Base-by-base conservation (phyloP, 2,113 vertebrate genomes). In the Indicator maculatus region DNA sequence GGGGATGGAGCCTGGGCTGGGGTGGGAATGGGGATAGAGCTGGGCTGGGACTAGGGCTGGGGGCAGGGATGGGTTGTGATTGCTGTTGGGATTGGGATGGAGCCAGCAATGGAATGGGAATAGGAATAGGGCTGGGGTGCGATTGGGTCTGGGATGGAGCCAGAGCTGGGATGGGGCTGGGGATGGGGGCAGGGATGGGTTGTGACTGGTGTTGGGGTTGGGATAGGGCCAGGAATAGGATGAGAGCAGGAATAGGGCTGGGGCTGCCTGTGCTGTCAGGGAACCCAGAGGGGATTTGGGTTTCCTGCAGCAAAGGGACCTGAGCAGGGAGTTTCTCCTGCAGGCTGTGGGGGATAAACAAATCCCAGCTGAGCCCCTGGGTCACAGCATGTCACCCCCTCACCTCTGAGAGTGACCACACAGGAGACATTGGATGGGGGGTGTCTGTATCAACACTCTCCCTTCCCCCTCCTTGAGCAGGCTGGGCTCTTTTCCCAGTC, bases 231-330 rank as follows among this genome's bases (percentile, higher is more conserved):
- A 16, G 47, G 20, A 7, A 9, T 30, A 39, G 23, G 47, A 7
- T 33, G 50, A 53, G 33, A 2, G 2, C 39, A 6, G 38, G 12
- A 26, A 8, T 31, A 6, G 26, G 30, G 3, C 1, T 8, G 45
- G 59, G 39, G n/a, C 47, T 50, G 16, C 52, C 52, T 27, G 12
- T 30, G 36, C 44, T 74, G 13, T 1, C 0, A 0, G 52, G 67
- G 28, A 30, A 2, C 61, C 33, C 77, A 0, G 0, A 0, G 20
- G 60, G 39, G 9, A 11, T 39, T 12, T 17, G 31, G 16, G 52
- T 5, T 59, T 38, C 78, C 63, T 1, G 3, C 44, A 44, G 38
- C 45, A 17, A 12, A 63, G 50, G 83, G 63, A 50, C 64, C 38
- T 11, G 3, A 82, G 28, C 41, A 24, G n/a, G 19, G 28, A 58